phyloP scores from a whole-genome alignment of 2,797 vertebrate species.

The Naso thynnoides region DNA sequence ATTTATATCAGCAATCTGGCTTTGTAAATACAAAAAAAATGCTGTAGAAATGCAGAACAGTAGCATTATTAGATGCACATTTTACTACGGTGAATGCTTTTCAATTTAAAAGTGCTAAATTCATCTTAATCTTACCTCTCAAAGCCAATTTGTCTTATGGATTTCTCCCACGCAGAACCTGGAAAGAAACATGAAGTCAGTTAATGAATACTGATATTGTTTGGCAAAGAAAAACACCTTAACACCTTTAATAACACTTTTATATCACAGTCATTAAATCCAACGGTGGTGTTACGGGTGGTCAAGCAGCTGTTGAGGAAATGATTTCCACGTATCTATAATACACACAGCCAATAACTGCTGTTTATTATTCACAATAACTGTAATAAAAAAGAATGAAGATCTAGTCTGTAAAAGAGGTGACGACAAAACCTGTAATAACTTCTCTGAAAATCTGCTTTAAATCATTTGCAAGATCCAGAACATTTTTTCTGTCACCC shows the following conservation, averaged over 20 bases:
- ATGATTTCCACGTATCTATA: conserved; percentile 1
- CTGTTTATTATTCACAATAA: background rate
- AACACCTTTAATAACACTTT: conserved; percentile 14
- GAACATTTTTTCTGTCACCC: background rate
- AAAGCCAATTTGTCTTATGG: conserved; percentile 96
- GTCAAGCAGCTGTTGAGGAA: background rate
- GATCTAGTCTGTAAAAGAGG: conserved; percentile 6
- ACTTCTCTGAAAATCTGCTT: background rate
- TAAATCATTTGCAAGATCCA: background rate
- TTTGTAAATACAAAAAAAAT: background rate
- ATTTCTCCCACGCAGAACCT: conserved; percentile 96
- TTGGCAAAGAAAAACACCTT: conserved; percentile 9
- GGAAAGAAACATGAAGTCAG: conserved; percentile 58
- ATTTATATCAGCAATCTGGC: background rate
- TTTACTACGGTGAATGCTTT: background rate
- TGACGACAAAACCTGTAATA: background rate
- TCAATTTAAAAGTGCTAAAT: background rate
- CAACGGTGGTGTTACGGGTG: conserved; percentile 3
- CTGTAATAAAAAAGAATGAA: background rate
- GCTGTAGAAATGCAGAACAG: background rate
- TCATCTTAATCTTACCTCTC: conserved; percentile 90
- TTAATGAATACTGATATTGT: conserved; percentile 9
- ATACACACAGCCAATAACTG: background rate
- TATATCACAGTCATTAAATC: conserved; percentile 16
- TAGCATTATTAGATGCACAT: background rate